A percentile compares a stretch with the other conserved stretches of the same genome.
phyloP scores from a whole-genome alignment of 1,140 invertebrate genomes.

The Platorchestia sp. region DNA sequence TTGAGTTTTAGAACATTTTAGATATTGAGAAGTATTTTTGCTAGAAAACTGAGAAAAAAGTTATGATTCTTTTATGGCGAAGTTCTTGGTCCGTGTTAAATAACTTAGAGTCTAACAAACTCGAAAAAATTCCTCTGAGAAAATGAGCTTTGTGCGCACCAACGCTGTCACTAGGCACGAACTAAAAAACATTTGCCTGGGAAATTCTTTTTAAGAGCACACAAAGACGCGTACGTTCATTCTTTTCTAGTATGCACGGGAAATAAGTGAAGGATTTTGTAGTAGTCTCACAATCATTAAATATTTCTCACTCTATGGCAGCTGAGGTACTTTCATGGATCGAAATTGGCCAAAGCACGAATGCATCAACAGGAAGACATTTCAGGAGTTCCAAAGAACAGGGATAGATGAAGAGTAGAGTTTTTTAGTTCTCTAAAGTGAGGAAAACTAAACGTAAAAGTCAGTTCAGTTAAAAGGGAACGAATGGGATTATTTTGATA shows the following conservation, averaged over 20 bases:
- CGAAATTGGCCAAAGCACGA: background rate
- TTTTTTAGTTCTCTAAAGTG: background rate
- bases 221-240: background rate
- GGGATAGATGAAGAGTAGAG: background rate
- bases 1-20: background rate
- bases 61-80: background rate
- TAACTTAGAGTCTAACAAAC: background rate
- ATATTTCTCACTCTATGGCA: background rate
- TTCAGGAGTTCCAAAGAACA: background rate
- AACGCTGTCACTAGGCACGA: background rate
- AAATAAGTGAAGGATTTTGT: background rate
- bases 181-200: background rate
- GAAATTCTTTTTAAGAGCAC: background rate
- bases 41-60: background rate
- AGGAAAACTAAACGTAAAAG: background rate
- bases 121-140: background rate
- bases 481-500: background rate
- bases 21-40: background rate
- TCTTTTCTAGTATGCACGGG: background rate
- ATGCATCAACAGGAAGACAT: background rate
- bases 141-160: background rate
- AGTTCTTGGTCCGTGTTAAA: background rate
- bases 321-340: background rate
- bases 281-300: background rate
- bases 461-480: background rate